Evolutionary conservation across 2,888 invertebrate species (phyloP).

Genomic region (Napeogenes inachia): DNA sequence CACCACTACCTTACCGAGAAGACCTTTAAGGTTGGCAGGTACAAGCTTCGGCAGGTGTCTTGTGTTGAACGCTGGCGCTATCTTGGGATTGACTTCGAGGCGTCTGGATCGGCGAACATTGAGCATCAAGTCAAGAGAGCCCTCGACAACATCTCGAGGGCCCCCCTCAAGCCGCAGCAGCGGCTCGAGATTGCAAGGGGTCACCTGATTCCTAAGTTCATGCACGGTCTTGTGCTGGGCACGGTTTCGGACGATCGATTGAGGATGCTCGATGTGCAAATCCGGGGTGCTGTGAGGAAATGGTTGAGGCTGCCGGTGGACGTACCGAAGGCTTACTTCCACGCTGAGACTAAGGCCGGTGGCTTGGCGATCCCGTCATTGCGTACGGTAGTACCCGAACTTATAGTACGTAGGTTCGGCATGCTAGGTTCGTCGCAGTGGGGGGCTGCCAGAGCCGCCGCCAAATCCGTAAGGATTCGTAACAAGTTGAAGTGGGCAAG

Average conservation of each 20-base stretch:
- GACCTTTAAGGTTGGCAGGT: not conserved
- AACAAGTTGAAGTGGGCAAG: slow-evolving; percentile 27
- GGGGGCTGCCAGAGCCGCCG: slow-evolving; percentile 32
- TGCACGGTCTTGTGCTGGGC: slow-evolving; percentile 45
- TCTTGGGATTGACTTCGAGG: slow-evolving; percentile 40
- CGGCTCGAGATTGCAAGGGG: slow-evolving; percentile 34
- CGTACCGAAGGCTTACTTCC: slow-evolving; percentile 36
- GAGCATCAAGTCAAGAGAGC: slow-evolving; percentile 13
- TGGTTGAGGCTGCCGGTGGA: slow-evolving; percentile 43
- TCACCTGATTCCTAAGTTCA: slow-evolving; percentile 45
- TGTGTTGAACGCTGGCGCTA: slow-evolving; percentile 39
- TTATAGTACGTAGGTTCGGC: slow-evolving; percentile 28
- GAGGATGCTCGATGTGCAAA: slow-evolving; percentile 38
- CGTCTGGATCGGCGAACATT: slow-evolving; percentile 29
- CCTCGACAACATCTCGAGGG: slow-evolving; percentile 23
- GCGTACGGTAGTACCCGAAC: not conserved
- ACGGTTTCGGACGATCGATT: slow-evolving; percentile 35
- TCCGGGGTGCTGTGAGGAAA: slow-evolving; percentile 36
- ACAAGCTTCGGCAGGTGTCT: slow-evolving; percentile 32
- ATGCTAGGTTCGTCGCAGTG: slow-evolving; percentile 28
- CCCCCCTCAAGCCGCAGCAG: no score
- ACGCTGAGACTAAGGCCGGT: slow-evolving; percentile 34
- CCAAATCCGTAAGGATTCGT: slow-evolving; percentile 27
- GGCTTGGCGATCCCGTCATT: not conserved
- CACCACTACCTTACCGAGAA: not conserved